These are phyloP conservation scores for Rhagium mordax DNA, from an alignment of 2,888 invertebrate species.

Conservation along the genomic window DNA sequence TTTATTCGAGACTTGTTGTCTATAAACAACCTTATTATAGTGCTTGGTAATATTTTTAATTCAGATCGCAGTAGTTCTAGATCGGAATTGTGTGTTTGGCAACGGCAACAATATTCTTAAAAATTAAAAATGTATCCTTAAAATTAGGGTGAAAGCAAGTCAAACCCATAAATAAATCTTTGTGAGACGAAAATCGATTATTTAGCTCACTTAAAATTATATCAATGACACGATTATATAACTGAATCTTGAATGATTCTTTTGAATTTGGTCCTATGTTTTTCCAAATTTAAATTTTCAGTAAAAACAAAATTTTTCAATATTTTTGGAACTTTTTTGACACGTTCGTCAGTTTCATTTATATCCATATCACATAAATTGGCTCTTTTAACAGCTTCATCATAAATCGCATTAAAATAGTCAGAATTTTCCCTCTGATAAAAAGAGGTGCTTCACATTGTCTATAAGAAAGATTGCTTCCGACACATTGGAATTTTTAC, in stretches of 20 bases:
- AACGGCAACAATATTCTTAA: slow-evolving; percentile 2
- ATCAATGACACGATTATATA: not conserved
- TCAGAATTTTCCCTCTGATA: not conserved
- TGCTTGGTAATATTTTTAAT: not conserved
- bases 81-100: not conserved
- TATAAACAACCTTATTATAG: too few species aligned
- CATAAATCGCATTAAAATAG: not conserved
- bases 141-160: not conserved
- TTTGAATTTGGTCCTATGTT: not conserved
- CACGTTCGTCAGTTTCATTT: too few species aligned
- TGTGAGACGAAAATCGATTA: slow-evolving; percentile 1
- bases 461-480: slow-evolving; percentile 1
- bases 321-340: not conserved
- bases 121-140: not conserved
- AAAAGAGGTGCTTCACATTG: not conserved
- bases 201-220: slow-evolving; percentile 4
- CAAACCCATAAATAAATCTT: not conserved
- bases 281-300: not conserved
- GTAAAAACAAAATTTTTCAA: not conserved
- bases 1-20: too few species aligned
- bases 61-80: not conserved
- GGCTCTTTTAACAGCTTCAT: too few species aligned
- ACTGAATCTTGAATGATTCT: not conserved
- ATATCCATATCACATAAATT: too few species aligned
- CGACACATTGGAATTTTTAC: not conserved